These are phyloP conservation scores for Lysandra coridon DNA, from an alignment of 2,888 invertebrate genomes.

Conservation along the genomic window DNA sequence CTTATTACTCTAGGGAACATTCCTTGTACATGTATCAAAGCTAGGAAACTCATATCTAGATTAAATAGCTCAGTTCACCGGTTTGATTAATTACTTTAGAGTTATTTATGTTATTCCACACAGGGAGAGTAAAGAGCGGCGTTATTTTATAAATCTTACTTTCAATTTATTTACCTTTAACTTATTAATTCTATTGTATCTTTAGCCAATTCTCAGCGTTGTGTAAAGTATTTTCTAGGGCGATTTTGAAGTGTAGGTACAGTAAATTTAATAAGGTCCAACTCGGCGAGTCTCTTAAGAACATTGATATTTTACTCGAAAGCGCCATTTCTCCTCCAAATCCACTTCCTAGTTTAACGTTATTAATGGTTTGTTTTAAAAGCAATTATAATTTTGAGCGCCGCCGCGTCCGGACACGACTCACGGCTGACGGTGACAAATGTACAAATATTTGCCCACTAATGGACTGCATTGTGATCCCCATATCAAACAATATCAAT, in stretches of 20 bases:
- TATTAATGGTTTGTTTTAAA: constrained; percentile 26
- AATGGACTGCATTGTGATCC: constrained; percentile 55
- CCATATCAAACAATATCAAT: constrained; percentile 35
- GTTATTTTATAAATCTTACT: background rate
- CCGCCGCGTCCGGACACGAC: background rate
- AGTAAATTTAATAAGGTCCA: background rate
- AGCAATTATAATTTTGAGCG: constrained; percentile 27
- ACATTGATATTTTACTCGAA: background rate
- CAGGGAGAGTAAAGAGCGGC: too few species aligned
- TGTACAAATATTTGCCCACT: constrained; percentile 67
- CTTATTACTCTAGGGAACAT: background rate
- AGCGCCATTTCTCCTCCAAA: background rate
- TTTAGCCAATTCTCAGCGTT: background rate
- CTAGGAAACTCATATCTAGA: background rate
- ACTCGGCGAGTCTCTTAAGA: background rate
- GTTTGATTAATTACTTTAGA: background rate
- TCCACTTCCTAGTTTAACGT: background rate
- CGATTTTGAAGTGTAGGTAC: background rate
- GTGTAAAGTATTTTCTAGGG: background rate
- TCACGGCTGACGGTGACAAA: constrained; percentile 52
- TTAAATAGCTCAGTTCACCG: background rate
- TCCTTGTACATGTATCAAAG: background rate
- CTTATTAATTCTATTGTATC: background rate
- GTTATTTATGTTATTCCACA: too few species aligned
- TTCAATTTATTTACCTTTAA: background rate